A percentile compares a stretch with the other conserved stretches of the same genome.
Evolutionary conservation across 2,797 vertebrate species (phyloP).

Genomic region (Tragelaphus oryx): DNA sequence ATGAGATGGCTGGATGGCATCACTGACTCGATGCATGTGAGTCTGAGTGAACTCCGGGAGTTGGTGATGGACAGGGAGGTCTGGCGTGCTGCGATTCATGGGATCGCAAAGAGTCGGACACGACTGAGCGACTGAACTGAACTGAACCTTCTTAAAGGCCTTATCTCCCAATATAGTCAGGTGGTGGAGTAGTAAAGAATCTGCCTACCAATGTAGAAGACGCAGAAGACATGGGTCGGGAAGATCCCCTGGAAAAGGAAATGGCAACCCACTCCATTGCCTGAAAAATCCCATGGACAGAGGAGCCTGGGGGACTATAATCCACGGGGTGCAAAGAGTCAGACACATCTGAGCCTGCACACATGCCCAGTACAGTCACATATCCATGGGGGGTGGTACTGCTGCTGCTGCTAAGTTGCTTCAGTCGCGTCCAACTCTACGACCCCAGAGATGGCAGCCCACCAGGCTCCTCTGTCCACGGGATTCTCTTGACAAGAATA

Average conservation of each 20-base stretch:
- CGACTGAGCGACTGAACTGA: too few relatives aligned
- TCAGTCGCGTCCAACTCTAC: not conserved
- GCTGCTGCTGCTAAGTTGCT: not conserved
- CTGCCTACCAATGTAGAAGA: not conserved
- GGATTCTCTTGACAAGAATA: too few relatives aligned
- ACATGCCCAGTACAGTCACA: not conserved
- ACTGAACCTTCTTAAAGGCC: not conserved
- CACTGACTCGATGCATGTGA: too few relatives aligned
- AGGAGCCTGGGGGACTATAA: not conserved
- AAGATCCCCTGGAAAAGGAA: not conserved
- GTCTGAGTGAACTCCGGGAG: too few relatives aligned
- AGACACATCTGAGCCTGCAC: not conserved
- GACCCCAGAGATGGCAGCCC: not conserved
- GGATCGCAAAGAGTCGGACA: too few relatives aligned
- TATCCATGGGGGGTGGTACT: accelerated
- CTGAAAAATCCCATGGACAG: not conserved
- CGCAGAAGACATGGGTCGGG: not conserved
- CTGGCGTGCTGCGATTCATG: too few relatives aligned
- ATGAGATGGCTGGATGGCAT: too few relatives aligned
- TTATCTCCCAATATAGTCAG: not conserved
- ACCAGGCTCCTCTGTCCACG: too few relatives aligned
- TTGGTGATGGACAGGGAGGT: too few relatives aligned
- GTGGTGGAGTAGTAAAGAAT: not conserved
- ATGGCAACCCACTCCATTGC: not conserved
- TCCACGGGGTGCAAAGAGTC: accelerated